A percentile compares a stretch with the other conserved stretches of the same genome.
phyloP scores from a whole-genome alignment of 2,797 vertebrate genomes.

The Argya squamiceps region DNA sequence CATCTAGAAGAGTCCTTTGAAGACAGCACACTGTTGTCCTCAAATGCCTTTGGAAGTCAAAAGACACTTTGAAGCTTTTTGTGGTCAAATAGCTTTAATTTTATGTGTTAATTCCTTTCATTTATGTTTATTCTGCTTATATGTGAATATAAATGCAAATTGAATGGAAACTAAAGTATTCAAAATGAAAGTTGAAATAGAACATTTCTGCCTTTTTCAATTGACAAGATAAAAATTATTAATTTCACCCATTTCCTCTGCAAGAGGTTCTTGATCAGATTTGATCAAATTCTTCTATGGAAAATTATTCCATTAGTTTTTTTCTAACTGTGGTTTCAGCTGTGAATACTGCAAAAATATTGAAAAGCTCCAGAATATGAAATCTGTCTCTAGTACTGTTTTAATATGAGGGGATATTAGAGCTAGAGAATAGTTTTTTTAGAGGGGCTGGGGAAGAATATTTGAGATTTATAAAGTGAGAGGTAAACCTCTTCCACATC shows the following conservation, averaged over 20 bases:
- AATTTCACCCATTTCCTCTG: background rate
- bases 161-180: background rate
- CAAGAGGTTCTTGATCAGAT: background rate
- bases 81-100: background rate
- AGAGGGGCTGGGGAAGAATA: background rate
- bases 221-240: background rate
- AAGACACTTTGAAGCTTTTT: background rate
- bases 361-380: background rate
- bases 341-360: background rate
- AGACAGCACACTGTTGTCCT: background rate
- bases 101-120: background rate
- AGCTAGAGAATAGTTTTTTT: background rate
- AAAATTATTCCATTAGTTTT: background rate
- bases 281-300: background rate
- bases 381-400: background rate
- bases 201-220: background rate
- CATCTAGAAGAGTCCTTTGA: background rate
- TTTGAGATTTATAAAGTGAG: background rate
- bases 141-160: background rate
- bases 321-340: background rate
- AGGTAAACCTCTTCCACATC: background rate
- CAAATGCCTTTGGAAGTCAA: background rate
- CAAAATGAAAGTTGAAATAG: background rate
- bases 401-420: background rate
- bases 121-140: background rate